Base-by-base conservation (phyloP, 2,797 vertebrate genomes). In the Pogonophryne albipinna region DNA sequence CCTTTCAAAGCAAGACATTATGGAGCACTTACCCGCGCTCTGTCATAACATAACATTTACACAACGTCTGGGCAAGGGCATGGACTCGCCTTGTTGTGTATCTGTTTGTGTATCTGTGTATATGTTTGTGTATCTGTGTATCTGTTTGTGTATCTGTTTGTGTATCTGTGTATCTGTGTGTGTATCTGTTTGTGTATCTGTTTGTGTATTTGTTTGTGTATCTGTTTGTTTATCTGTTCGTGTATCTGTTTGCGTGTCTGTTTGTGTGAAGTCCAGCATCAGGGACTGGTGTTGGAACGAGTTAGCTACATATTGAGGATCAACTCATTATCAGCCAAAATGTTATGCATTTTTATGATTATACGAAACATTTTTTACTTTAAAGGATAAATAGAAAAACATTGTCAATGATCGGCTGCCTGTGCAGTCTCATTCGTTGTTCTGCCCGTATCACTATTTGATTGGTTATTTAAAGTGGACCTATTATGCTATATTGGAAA, bases 1-100 rank as follows among this genome's bases (percentile, higher is more conserved):
- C 85, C 89, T 89, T 91, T 87, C 66, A 86, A 83, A 89, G 69
- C 61, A 71, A 89, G 79, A 89, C 79, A 90, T 91, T 90, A 92
- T 76, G 66, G 74, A 83, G 85, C 88, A 92, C 84, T 91, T 90
- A 89, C 10, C 64, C 19, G 3, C 52, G 42, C 64, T 66, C 50
- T 85, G 34, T 38, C 34, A 82, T 67, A 77, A 62, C 72, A 85
- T 66, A 78, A 80, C 62, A 85, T 85, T 91, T 89, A 79, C 79
- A 71, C 84, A 78, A 66, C 56, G 1, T 57, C 67, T 70, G 80
- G 55, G 51, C 75, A 70, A 64, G 71, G 79, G 76, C 50, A 75
- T 27, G 59, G 82, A 89, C 56, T 17, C 41, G 64, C 60, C 47
- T 53, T 3, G 3, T 20, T 69, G 58, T 79, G 76, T 38, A 67